Evolutionary conservation across 1,140 invertebrate genomes (phyloP).

Genomic region (Neodiprion lecontei): DNA sequence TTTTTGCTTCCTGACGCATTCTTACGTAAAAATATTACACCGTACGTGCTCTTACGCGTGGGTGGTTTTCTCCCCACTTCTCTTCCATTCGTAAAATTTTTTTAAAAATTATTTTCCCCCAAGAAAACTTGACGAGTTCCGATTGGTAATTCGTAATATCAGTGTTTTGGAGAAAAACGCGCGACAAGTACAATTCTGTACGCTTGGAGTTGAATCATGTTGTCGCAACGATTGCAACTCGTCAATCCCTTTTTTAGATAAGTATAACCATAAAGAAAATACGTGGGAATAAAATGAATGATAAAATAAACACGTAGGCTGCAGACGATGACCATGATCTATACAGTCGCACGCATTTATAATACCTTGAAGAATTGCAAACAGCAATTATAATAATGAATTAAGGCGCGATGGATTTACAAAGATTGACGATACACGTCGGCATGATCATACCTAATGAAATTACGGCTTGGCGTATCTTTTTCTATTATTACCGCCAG

Average conservation of each 20-base stretch:
- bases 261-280: background rate
- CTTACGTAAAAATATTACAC: conserved; percentile 6
- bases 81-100: background rate
- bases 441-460: conserved; percentile 10
- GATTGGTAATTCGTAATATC: no score
- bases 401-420: conserved; percentile 26
- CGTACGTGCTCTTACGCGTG: background rate
- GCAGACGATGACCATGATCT: conserved; percentile 16
- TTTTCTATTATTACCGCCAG: background rate
- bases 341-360: background rate
- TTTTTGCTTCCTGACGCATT: conserved; percentile 1
- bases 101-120: background rate
- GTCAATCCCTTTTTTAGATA: conserved; percentile 2
- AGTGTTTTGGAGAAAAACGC: no score
- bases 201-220: no score
- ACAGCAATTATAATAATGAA: conserved; percentile 15
- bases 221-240: background rate
- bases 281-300: background rate
- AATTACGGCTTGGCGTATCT: conserved; percentile 4
- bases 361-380: conserved; percentile 9
- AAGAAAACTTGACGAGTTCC: background rate
- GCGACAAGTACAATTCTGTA: no score
- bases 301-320: conserved; percentile 8
- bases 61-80: no score
- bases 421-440: background rate